Evolutionary conservation across 2,888 invertebrate genomes (phyloP), one percentile per base, ranked within the genome.

Genomic region (Drosophila mulleri): DNA sequence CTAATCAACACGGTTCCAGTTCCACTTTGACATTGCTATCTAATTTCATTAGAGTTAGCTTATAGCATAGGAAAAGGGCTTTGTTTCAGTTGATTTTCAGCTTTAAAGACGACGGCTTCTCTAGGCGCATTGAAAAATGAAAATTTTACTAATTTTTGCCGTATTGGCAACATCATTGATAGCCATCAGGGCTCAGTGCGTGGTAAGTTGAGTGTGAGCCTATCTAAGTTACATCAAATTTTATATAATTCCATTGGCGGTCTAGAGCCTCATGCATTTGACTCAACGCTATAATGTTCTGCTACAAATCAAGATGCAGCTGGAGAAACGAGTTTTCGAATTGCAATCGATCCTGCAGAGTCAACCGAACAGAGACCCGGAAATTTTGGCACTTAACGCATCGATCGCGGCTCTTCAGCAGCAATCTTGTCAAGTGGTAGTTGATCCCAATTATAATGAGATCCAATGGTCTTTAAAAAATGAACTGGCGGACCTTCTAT

Each of bases 1-100:
- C 29, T 29, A 48, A 48, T 48, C 29, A 48, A 48, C 11, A 32
- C 50, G 8, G 23, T 39, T 54, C 2, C n/a, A 39, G 53, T 39
- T 54, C 16, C 39, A 39, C 37, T 26, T 39, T 3, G 6, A 39
- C n/a, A 23, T n/a, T 54, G 3, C 12, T n/a, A 16, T n/a, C n/a
- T 37, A 23, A 53, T 39, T 11, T 9, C 11, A 54, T 54, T 54
- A n/a, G 7, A 16, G 23, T 1, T 16, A 39, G 39, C 3, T 12
- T n/a, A n/a, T 39, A 4, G 3, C n/a, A 32, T 8, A 14, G 2
- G 14, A 4, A 35, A 35, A 20, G 12, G 7, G 9, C 7, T 0
- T 32, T 32, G 6, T 8, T 2, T 32, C 14, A 50, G 32, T 50
- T 39, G 23, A 26, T 12, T 53, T 53, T 23, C 6, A 23, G 50